Evolutionary conservation across 2,797 vertebrate species (phyloP).

Genomic region (Dallia pectoralis): DNA sequence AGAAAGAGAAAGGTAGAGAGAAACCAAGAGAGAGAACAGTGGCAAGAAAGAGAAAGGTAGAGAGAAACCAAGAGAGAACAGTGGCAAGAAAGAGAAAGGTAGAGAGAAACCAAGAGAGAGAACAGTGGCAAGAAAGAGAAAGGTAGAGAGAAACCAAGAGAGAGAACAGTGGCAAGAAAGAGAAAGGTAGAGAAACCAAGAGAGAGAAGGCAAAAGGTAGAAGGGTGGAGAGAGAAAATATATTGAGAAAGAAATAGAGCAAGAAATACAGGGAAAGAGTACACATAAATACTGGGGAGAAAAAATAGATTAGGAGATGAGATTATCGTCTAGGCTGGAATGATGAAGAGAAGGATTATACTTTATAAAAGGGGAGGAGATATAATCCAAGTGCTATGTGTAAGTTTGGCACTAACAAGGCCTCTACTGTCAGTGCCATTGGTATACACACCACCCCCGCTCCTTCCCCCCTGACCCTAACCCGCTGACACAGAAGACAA

Average conservation of each 20-base stretch:
- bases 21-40: slow-evolving; percentile 8
- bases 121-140: no score
- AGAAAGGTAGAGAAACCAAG: slow-evolving; percentile 11
- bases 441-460: no score
- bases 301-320: slow-evolving; percentile 19
- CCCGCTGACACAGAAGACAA: no score
- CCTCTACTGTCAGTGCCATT: no score
- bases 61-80: slow-evolving; percentile 18
- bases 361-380: neutral
- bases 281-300: neutral
- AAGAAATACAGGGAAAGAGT: slow-evolving; percentile 4
- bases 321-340: neutral
- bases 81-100: slow-evolving; percentile 12
- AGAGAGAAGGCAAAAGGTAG: slow-evolving; percentile 22
- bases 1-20: slow-evolving; percentile 24
- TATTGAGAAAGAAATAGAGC: neutral
- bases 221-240: slow-evolving; percentile 24
- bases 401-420: neutral
- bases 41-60: slow-evolving; percentile 20
- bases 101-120: slow-evolving; percentile 8
- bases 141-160: slow-evolving; percentile 9
- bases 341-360: slow-evolving; percentile 16
- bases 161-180: slow-evolving; percentile 14
- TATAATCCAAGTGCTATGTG: neutral
- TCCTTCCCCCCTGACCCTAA: no score